phyloP scores from a whole-genome alignment of 1,140 invertebrate genomes.

The Trichonephila clavipes region DNA sequence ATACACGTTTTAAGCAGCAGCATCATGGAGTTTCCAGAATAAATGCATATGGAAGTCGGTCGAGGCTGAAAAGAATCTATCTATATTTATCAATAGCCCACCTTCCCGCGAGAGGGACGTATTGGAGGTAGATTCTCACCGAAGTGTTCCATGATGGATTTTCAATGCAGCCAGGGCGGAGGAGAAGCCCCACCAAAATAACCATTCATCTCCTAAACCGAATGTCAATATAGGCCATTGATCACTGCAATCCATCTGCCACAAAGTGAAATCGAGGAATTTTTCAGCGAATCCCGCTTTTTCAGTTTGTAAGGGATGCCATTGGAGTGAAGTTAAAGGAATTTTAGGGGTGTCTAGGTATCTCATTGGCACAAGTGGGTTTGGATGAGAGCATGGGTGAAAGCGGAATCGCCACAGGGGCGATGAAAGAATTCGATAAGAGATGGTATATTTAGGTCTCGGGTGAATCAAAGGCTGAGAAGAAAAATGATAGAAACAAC shows the following conservation, averaged over 20 bases:
- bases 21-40: slow-evolving; percentile 2
- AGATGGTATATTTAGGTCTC: background rate
- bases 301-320: background rate
- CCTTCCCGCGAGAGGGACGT: slow-evolving; percentile 12
- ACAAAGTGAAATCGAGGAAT: slow-evolving; percentile 46
- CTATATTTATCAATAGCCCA: slow-evolving; percentile 65
- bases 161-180: slow-evolving; percentile 6
- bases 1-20: slow-evolving; percentile 45
- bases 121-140: slow-evolving; percentile 43
- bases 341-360: background rate
- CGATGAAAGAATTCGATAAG: background rate
- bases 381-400: background rate
- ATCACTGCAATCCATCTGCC: slow-evolving; percentile 47
- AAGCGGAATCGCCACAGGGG: background rate
- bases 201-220: slow-evolving; percentile 49
- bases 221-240: slow-evolving; percentile 61
- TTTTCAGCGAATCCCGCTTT: background rate
- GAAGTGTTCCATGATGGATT: slow-evolving; percentile 70
- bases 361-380: slow-evolving; percentile 18
- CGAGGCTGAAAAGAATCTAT: slow-evolving; percentile 56
- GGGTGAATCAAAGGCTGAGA: background rate
- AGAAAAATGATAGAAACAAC: slow-evolving; percentile 20
- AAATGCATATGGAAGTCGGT: slow-evolving; percentile 66
- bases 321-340: background rate
- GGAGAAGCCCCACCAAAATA: background rate